Conservation (phyloP, 2,113 vertebrate species). For the Haliaeetus leucogaster region DNA sequence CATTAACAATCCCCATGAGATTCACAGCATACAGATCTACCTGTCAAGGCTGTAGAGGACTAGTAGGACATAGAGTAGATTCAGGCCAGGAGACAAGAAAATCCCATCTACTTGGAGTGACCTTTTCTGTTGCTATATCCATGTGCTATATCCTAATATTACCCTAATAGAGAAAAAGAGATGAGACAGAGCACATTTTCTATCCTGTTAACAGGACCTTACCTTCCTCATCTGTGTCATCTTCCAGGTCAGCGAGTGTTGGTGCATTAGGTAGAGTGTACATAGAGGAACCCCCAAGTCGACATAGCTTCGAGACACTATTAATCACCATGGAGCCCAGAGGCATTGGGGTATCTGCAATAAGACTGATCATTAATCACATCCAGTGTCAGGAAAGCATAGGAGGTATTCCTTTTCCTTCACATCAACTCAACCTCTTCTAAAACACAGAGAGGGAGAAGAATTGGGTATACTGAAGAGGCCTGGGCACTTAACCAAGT, state of each 20-base stretch:
- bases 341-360: slow-evolving; percentile 83
- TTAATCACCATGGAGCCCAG: slow-evolving; percentile 91
- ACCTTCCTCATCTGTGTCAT: slow-evolving; percentile 78
- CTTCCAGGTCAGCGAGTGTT: slow-evolving; percentile 88
- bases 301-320: slow-evolving; percentile 79
- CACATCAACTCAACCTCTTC: not conserved
- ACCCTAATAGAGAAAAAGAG: not conserved
- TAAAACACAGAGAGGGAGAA: not conserved
- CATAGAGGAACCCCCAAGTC: slow-evolving; percentile 78
- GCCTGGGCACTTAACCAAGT: not conserved
- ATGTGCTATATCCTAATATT: not conserved
- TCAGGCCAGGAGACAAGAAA: not conserved
- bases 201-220: not conserved
- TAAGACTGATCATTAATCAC: not conserved
- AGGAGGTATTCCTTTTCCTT: not conserved
- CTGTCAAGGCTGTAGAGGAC: not conserved
- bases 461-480: not conserved
- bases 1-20: not conserved
- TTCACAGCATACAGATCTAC: not conserved
- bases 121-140: not conserved
- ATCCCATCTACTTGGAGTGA: not conserved
- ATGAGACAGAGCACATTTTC: not conserved
- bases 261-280: slow-evolving; percentile 88
- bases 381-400: not conserved
- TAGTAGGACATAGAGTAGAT: not conserved